Percentiles rank a stretch among this genome's conserved stretches.
Evolutionary conservation across 1,140 invertebrate species (phyloP).

Genomic region (Bradysia coprophila): DNA sequence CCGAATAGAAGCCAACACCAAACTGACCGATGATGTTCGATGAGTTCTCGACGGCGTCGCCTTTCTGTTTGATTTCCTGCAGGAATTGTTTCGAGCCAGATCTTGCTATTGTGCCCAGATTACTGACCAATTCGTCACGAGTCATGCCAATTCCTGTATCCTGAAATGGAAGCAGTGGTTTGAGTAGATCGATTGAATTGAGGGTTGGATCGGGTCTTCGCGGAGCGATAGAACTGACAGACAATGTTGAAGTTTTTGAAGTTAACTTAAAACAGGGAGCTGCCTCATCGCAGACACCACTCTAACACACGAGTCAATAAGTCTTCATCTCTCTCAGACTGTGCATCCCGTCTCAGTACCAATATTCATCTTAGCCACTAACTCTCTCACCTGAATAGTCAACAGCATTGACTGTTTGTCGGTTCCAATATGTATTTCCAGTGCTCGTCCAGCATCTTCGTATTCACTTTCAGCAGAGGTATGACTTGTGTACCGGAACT

Average conservation of each 20-base stretch:
- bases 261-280: too few species aligned
- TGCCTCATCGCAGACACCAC: too few species aligned
- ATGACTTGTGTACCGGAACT: slow-evolving; percentile 59
- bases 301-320: too few species aligned
- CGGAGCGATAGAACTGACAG: too few species aligned
- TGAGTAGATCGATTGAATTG: too few species aligned
- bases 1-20: slow-evolving; percentile 95
- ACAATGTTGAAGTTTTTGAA: too few species aligned
- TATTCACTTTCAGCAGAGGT: slow-evolving; percentile 26
- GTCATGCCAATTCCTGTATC: slow-evolving; percentile 92
- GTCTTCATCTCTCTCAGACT: too few species aligned
- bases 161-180: too few species aligned
- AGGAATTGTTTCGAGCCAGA: slow-evolving; percentile 91
- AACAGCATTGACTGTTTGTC: slow-evolving; percentile 74
- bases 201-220: too few species aligned
- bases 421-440: slow-evolving; percentile 80
- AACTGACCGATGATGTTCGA: slow-evolving; percentile 93
- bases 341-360: too few species aligned
- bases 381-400: slow-evolving; percentile 71
- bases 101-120: slow-evolving; percentile 86
- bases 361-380: too few species aligned
- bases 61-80: slow-evolving; percentile 59
- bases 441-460: slow-evolving; percentile 30
- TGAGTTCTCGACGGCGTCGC: slow-evolving; percentile 33
- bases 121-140: slow-evolving; percentile 73